These are phyloP conservation scores for Ctenosaura bakeri DNA, from an alignment of 2,797 vertebrate species.

Conservation along the genomic window DNA sequence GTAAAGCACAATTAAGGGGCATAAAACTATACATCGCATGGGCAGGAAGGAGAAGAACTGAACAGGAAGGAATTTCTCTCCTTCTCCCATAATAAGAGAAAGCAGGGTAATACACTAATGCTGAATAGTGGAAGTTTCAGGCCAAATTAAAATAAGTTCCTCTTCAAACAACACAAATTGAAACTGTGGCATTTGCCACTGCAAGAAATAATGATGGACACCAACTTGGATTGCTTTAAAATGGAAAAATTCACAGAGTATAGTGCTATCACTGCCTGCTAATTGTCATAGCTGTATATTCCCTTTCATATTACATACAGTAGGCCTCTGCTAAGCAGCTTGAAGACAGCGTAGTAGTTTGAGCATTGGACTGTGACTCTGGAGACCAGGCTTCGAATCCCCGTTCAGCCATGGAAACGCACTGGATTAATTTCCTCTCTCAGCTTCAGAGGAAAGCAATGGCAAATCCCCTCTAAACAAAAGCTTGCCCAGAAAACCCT, in stretches of 20 bases:
- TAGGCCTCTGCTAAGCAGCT: too few species aligned
- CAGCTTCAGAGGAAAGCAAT: too few species aligned
- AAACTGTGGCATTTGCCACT: neutral
- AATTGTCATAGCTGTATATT: neutral
- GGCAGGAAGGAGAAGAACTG: neutral
- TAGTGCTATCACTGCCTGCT: neutral
- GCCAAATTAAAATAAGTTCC: neutral
- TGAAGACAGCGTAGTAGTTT: too few species aligned
- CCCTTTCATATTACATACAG: neutral
- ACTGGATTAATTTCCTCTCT: too few species aligned
- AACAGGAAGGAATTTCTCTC: neutral
- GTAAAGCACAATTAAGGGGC: neutral
- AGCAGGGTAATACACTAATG: neutral
- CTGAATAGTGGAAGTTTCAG: neutral
- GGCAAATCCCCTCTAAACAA: too few species aligned
- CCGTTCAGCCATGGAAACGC: too few species aligned
- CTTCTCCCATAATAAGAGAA: neutral
- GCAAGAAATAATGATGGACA: neutral
- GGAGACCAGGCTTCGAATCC: too few species aligned
- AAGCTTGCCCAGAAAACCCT: too few species aligned
- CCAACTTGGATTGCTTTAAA: neutral
- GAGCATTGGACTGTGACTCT: too few species aligned
- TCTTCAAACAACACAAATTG: neutral
- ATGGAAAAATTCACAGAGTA: neutral
- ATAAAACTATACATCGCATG: neutral